phyloP scores from a whole-genome alignment of 2,888 invertebrate species.

The Melanostoma scalare region DNA sequence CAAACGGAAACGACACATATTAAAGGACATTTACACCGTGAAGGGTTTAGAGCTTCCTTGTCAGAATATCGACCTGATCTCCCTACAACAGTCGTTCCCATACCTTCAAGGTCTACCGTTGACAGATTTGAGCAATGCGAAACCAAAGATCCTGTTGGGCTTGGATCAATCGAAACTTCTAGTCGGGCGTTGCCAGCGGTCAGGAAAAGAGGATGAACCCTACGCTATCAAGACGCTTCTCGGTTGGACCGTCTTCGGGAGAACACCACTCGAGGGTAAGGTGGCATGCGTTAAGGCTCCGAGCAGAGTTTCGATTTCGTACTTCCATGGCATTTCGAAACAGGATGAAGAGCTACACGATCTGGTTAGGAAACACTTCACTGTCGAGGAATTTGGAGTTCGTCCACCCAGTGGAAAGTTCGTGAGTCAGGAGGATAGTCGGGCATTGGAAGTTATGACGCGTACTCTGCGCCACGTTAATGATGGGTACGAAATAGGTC shows the following conservation, averaged over 20 bases:
- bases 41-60: conserved; percentile 16
- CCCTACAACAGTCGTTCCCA: neutral
- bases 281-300: conserved; percentile 1
- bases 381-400: conserved; percentile 22
- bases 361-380: conserved; percentile 9
- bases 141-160: conserved; percentile 17
- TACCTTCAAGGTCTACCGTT: conserved; percentile 16
- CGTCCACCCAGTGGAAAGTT: conserved; percentile 7
- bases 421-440: neutral
- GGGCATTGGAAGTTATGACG: conserved; percentile 16
- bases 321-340: conserved; percentile 9
- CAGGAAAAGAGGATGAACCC: conserved; percentile 12
- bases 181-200: neutral
- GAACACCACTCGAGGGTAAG: neutral
- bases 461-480: conserved; percentile 10
- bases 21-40: conserved; percentile 20
- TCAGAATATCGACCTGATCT: conserved; percentile 2
- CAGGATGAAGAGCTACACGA: conserved; percentile 34
- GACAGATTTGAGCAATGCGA: neutral
- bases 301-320: neutral
- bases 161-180: conserved; percentile 40
- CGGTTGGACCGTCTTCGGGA: conserved; percentile 38
- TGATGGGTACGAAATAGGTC: conserved; percentile 20
- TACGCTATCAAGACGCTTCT: conserved; percentile 31
- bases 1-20: conserved; percentile 4